Evolutionary conservation across 1,140 invertebrate genomes (phyloP).

Genomic region (Stegodyphus dumicola): DNA sequence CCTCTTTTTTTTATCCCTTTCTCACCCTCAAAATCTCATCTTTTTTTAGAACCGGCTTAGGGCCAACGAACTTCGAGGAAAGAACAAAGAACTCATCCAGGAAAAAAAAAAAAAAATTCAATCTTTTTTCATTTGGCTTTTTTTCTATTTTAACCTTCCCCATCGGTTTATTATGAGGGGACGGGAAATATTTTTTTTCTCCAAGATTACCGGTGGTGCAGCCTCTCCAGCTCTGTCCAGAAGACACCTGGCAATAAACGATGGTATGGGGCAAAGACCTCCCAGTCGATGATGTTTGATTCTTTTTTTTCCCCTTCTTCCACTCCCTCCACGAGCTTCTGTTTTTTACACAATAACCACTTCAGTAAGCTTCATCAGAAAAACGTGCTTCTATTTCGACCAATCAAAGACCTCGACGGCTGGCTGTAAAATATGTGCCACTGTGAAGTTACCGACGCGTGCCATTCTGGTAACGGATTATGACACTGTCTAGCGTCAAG

Average conservation of each 20-base stretch:
- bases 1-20: conserved; percentile 30
- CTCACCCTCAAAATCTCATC: conserved; percentile 27
- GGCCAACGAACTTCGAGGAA: neutral
- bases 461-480: too few species aligned
- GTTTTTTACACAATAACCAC: too few species aligned
- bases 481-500: too few species aligned
- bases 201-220: conserved; percentile 2
- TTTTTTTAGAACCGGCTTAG: conserved; percentile 19
- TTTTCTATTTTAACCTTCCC: conserved; percentile 12
- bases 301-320: too few species aligned
- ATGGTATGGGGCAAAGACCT: conserved; percentile 44
- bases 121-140: neutral
- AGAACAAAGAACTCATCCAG: neutral
- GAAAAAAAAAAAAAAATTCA: conserved; percentile 20
- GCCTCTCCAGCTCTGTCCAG: conserved; percentile 8
- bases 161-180: conserved; percentile 36
- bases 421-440: too few species aligned
- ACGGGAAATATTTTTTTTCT: conserved; percentile 36
- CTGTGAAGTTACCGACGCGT: too few species aligned
- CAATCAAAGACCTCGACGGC: too few species aligned
- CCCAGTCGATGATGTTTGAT: too few species aligned
- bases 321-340: too few species aligned
- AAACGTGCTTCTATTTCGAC: too few species aligned
- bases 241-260: conserved; percentile 30
- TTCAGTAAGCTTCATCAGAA: too few species aligned